Evolutionary conservation across 2,113 vertebrate species (phyloP).

Genomic region (Chauna torquata): DNA sequence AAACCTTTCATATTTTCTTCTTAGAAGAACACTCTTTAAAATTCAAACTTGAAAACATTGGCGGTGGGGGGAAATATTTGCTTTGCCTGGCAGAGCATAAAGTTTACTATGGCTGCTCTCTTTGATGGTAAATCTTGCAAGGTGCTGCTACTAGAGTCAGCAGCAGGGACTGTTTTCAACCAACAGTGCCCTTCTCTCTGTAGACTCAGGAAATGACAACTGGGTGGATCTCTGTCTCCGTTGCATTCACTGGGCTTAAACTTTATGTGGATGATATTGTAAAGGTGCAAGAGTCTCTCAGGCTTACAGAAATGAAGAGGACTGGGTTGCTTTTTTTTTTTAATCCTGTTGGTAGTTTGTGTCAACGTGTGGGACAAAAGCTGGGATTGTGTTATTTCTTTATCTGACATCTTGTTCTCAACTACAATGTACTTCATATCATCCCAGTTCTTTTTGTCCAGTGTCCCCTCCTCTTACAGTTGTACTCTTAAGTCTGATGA

Average conservation of each 20-base stretch:
- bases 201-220: neutral
- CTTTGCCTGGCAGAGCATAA: neutral
- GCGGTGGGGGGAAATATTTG: neutral
- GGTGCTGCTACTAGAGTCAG: neutral
- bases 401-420: neutral
- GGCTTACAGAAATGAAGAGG: neutral
- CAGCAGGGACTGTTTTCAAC: neutral
- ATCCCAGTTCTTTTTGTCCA: neutral
- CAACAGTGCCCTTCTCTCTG: neutral
- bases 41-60: neutral
- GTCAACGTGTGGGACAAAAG: neutral
- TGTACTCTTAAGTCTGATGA: neutral
- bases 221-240: neutral
- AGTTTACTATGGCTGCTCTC: neutral
- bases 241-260: neutral
- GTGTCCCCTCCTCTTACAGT: neutral
- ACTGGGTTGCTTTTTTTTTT: neutral
- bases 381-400: neutral
- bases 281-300: neutral
- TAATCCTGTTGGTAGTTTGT: neutral
- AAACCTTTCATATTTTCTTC: neutral
- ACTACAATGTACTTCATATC: neutral
- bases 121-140: neutral
- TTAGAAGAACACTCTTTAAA: constrained; percentile 23
- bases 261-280: neutral